phyloP scores from a whole-genome alignment of 2,797 vertebrate species.

The Dermochelys coriacea region DNA sequence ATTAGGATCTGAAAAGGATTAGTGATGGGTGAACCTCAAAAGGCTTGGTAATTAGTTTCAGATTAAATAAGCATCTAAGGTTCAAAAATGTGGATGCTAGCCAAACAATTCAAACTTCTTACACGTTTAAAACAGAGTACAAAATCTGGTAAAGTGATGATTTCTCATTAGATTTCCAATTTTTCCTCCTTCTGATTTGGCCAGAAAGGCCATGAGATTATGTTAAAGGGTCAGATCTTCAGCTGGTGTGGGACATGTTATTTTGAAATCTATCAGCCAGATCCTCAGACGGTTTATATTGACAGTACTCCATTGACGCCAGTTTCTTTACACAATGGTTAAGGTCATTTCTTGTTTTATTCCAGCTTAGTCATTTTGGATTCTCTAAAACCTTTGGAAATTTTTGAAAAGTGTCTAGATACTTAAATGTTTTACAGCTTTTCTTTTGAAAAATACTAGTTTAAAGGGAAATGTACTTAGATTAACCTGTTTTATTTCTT shows the following conservation, averaged over 20 bases:
- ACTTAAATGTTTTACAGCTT: background rate
- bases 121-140: background rate
- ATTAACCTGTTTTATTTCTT: no score
- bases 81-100: background rate
- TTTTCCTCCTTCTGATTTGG: background rate
- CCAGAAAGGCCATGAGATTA: background rate
- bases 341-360: background rate
- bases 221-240: background rate
- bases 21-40: background rate
- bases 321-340: background rate
- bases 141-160: background rate
- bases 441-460: background rate
- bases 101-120: background rate
- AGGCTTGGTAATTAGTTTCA: background rate
- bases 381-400: background rate
- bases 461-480: no score
- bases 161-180: no score
- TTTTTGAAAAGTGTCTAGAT: background rate
- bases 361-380: background rate
- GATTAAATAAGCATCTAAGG: conserved; percentile 22
- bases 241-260: background rate
- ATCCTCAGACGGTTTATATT: background rate
- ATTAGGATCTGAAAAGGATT: conserved; percentile 36
- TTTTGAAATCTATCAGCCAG: background rate
- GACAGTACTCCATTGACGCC: background rate